Evolutionary conservation across 2,797 vertebrate genomes (phyloP).

Genomic region (Urophycis tenuis): DNA sequence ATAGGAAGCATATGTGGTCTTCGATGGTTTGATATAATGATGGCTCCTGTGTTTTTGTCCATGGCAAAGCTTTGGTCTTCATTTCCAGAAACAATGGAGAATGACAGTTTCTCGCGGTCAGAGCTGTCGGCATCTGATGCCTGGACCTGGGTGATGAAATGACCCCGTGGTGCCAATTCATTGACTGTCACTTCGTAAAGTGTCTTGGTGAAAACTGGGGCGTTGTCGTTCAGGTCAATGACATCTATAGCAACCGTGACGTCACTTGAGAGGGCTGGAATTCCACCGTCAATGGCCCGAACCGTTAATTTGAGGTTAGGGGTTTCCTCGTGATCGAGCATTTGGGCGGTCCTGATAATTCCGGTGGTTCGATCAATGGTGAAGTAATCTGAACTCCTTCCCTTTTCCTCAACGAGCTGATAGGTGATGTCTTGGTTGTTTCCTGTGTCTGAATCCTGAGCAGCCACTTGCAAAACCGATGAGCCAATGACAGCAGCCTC

Average conservation of each 20-base stretch:
- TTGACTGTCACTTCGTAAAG: constrained; percentile 82
- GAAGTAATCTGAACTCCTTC: constrained; percentile 77
- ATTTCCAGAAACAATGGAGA: constrained; percentile 87
- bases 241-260: constrained; percentile 75
- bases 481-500: constrained; percentile 88
- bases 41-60: constrained; percentile 76
- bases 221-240: constrained; percentile 91
- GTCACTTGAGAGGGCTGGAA: constrained; percentile 84
- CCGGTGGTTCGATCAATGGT: constrained; percentile 82
- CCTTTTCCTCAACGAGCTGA: constrained; percentile 79
- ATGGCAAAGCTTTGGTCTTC: constrained; percentile 90
- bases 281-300: constrained; percentile 83
- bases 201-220: constrained; percentile 80
- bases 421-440: constrained; percentile 85
- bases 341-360: constrained; percentile 75
- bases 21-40: constrained; percentile 82
- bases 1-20: constrained; percentile 72
- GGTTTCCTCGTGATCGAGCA: constrained; percentile 82
- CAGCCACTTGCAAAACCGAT: constrained; percentile 77
- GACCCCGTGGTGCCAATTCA: constrained; percentile 81
- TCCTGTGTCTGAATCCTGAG: constrained; percentile 83
- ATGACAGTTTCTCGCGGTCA: constrained; percentile 78
- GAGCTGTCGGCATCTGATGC: constrained; percentile 87
- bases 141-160: constrained; percentile 88
- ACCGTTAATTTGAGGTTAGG: constrained; percentile 76